A percentile compares a stretch with the other conserved stretches of the same genome.
Evolutionary conservation across 2,888 invertebrate species (phyloP).

Genomic region (Orchesellides sinensis): DNA sequence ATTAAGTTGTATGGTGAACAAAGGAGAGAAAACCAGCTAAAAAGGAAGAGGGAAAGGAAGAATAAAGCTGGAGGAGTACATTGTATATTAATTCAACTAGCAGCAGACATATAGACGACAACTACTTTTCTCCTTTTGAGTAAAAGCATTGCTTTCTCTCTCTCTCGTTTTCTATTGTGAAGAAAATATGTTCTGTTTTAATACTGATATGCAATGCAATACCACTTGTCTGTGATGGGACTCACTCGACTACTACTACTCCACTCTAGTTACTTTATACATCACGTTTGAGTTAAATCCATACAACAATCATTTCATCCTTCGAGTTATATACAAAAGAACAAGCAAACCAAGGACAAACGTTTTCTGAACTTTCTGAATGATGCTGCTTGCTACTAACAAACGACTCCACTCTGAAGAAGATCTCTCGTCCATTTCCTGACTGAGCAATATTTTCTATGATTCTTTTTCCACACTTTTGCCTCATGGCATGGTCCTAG

Average conservation of each 20-base stretch:
- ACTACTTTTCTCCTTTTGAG: slow-evolving; percentile 5
- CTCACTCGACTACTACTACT: too few species aligned
- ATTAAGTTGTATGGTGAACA: slow-evolving; percentile 60
- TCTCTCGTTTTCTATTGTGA: neutral
- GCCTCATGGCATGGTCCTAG: neutral
- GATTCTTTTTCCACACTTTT: slow-evolving; percentile 55
- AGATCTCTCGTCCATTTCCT: slow-evolving; percentile 56
- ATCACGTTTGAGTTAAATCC: slow-evolving; percentile 5
- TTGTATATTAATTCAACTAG: slow-evolving; percentile 36
- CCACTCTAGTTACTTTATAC: too few species aligned
- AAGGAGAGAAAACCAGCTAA: slow-evolving; percentile 48
- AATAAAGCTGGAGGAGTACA: too few species aligned
- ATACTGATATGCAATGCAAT: neutral
- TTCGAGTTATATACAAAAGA: slow-evolving; percentile 40
- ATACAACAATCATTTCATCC: slow-evolving; percentile 15
- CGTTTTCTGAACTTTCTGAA: slow-evolving; percentile 27
- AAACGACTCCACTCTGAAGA: slow-evolving; percentile 25
- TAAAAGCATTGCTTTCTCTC: neutral
- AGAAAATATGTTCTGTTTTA: neutral
- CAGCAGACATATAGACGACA: slow-evolving; percentile 3
- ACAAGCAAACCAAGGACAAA: slow-evolving; percentile 44
- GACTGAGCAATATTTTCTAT: slow-evolving; percentile 57
- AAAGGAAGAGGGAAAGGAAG: slow-evolving; percentile 34
- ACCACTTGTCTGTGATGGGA: neutral
- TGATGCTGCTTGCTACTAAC: neutral